Evolutionary conservation across 2,797 vertebrate species (phyloP).

Genomic region (Phoebastria nigripes): DNA sequence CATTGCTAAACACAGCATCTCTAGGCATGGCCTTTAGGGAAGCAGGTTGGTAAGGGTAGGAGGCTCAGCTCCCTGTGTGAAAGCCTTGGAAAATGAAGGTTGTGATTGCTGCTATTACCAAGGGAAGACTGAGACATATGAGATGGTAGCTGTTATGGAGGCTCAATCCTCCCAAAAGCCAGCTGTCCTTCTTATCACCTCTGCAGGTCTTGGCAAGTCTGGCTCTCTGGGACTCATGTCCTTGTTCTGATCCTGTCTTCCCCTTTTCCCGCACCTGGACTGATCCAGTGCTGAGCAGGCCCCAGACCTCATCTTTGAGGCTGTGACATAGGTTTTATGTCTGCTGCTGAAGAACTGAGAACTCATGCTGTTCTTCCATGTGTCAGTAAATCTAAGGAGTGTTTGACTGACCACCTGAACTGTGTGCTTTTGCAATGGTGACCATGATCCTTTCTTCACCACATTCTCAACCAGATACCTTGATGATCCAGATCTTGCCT

Average conservation of each 20-base stretch:
- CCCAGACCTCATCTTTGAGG: neutral
- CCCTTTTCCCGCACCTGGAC: neutral
- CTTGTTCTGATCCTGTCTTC: neutral
- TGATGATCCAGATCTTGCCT: neutral
- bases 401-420: neutral
- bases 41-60: neutral
- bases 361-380: neutral
- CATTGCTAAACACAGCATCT: neutral
- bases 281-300: neutral
- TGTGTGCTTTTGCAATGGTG: neutral
- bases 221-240: neutral
- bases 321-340: neutral
- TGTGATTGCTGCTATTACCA: neutral
- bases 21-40: neutral
- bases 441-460: neutral
- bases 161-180: neutral
- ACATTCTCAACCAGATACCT: neutral
- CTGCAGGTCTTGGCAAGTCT: neutral
- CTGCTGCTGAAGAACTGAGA: neutral
- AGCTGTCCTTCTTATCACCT: neutral
- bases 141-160: neutral
- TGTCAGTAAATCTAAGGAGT: neutral
- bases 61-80: neutral
- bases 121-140: neutral
- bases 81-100: neutral